Evolutionary conservation across 1,140 invertebrate species (phyloP).

Genomic region (Liolophura sinensis): DNA sequence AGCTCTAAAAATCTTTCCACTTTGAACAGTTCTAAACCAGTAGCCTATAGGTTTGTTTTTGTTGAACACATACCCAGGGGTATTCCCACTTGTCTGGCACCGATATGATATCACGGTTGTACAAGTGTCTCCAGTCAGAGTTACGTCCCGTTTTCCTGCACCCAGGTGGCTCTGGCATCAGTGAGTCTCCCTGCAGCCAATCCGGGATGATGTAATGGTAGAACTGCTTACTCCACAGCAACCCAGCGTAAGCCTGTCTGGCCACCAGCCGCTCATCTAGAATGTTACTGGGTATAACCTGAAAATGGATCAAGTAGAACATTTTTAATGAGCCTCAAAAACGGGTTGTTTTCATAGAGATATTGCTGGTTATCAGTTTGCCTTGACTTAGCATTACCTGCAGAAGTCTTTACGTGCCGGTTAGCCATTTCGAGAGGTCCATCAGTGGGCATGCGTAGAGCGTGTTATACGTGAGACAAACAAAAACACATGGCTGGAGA

Average conservation of each 20-base stretch:
- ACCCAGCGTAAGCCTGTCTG: conserved; percentile 56
- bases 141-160: conserved; percentile 40
- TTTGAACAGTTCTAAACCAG: too few species aligned
- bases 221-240: conserved; percentile 61
- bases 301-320: conserved; percentile 1
- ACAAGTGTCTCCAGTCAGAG: conserved; percentile 55
- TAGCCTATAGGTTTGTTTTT: too few species aligned
- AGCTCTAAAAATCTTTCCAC: neutral
- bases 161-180: conserved; percentile 38
- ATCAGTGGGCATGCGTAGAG: too few species aligned
- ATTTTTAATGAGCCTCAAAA: too few species aligned
- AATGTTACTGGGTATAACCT: conserved; percentile 38
- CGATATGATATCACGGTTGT: conserved; percentile 57
- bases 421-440: too few species aligned
- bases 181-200: conserved; percentile 51
- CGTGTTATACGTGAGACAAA: too few species aligned
- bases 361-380: too few species aligned
- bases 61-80: conserved; percentile 53
- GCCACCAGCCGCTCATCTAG: conserved; percentile 39
- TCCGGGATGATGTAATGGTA: conserved; percentile 57
- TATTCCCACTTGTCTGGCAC: conserved; percentile 63
- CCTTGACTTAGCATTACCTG: too few species aligned
- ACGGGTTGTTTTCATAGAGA: neutral
- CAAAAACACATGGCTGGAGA: too few species aligned
- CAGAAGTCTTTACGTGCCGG: too few species aligned